Base-by-base conservation (phyloP, 2,113 vertebrate species). In the Zootoca vivipara region DNA sequence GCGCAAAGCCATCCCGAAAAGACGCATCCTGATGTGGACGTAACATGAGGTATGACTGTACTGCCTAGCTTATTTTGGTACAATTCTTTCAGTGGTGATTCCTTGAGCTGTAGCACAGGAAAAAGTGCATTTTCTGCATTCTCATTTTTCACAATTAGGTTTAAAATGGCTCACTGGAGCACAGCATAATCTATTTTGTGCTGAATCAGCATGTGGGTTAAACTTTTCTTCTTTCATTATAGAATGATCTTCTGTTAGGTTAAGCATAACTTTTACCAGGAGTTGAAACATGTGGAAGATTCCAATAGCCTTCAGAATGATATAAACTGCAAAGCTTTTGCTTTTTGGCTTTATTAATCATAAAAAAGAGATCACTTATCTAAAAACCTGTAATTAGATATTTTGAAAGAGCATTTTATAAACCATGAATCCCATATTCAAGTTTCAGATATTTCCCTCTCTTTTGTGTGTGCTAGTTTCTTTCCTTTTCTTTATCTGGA, bases 111-210 rank as follows among this genome's bases (percentile, higher is more conserved):
- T 2, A 3, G 6, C 75, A 52, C 2, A 85, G 0, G 42, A 20
- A 3, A 88, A 12, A 75, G 3, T 46, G 38, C 87, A 82, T 74
- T 83, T 58, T 22, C 79, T 62, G 9, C 0, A 79, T 16, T 2
- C 64, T 82, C 56, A 87, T 58, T 79, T 80, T 81, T 77, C 16
- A 78, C 33, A 70, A 62, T 62, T 86, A 77, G 62, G 20, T 58
- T 86, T 62, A 38, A 87, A 85, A 87, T 62, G 64, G 33, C 69
- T 87, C 70, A 62, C 7, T 89, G 46, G 78, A 85, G 28, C 58
- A 84, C 9, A 20, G 24, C 9, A 70, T 75, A 69, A 70, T 91
- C 38, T 77, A 16, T 74, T 91, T 89, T 87, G 58, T 85, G 81
- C 42, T 85, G 87, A 64, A 65, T 58, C 22, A 80, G 42, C 46